These are phyloP conservation scores for Capreolus pygargus DNA, from an alignment of 2,113 vertebrate genomes.

Conservation along the genomic window DNA sequence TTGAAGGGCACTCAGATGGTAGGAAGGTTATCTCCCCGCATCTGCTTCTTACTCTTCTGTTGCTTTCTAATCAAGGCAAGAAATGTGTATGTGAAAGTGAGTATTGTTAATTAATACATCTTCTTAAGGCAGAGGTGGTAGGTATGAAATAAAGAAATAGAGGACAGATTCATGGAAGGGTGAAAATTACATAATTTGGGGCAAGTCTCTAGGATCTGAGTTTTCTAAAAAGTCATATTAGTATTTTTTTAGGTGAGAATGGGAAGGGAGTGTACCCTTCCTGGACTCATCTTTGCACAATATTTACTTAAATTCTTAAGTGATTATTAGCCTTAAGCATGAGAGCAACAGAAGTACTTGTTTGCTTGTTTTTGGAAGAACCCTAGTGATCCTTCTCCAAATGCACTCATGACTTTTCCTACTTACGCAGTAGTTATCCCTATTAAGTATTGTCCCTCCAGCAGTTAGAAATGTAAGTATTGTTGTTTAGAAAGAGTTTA, in stretches of 20 bases:
- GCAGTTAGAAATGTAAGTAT: background rate
- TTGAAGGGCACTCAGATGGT: background rate
- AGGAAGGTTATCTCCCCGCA: background rate
- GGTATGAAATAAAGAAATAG: background rate
- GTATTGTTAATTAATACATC: background rate
- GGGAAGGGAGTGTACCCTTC: background rate
- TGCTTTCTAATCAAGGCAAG: background rate
- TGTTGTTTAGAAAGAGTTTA: background rate
- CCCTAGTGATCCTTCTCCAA: background rate
- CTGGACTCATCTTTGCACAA: background rate
- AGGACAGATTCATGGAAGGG: background rate
- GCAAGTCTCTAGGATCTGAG: background rate
- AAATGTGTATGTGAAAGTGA: background rate
- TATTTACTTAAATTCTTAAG: conserved; percentile 24
- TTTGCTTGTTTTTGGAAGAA: background rate
- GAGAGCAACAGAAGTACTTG: background rate
- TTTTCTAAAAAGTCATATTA: background rate
- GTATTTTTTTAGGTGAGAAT: background rate
- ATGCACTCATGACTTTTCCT: background rate
- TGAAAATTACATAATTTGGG: background rate
- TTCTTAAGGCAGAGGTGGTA: background rate
- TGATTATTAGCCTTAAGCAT: background rate
- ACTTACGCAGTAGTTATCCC: background rate
- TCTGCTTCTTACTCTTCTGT: background rate
- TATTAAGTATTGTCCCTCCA: background rate